Evolutionary conservation across 1,140 invertebrate genomes (phyloP).

Genomic region (Daktulosphaira vitifoliae): DNA sequence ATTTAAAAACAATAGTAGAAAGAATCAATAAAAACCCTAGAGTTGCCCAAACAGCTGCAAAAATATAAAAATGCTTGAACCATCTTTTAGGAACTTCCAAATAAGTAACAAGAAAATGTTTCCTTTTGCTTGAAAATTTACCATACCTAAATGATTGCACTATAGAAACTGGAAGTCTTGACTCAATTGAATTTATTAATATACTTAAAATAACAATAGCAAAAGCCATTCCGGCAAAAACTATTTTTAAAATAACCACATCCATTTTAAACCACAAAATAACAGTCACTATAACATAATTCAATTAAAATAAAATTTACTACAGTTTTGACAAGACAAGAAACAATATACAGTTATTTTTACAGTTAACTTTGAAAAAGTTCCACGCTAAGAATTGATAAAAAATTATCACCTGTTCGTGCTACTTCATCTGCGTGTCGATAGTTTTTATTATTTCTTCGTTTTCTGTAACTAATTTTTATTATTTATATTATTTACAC

Average conservation of each 20-base stretch:
- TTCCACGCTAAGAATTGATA: not conserved
- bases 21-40: slow-evolving; percentile 46
- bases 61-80: slow-evolving; percentile 65
- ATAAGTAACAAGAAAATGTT: slow-evolving; percentile 46
- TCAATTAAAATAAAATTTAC: too few relatives aligned
- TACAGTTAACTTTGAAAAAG: slow-evolving; percentile 20
- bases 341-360: slow-evolving; percentile 18
- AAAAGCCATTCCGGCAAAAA: slow-evolving; percentile 44
- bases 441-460: not conserved
- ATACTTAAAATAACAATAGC: slow-evolving; percentile 48
- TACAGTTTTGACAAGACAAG: too few relatives aligned
- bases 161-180: slow-evolving; percentile 53
- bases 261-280: slow-evolving; percentile 41
- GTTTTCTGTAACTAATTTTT: too few relatives aligned
- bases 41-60: slow-evolving; percentile 50
- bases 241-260: slow-evolving; percentile 48
- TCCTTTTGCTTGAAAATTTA: slow-evolving; percentile 52
- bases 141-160: slow-evolving; percentile 57
- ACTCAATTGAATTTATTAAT: slow-evolving; percentile 53
- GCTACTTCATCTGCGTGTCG: not conserved
- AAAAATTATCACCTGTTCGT: slow-evolving; percentile 26
- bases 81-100: slow-evolving; percentile 62
- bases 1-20: slow-evolving; percentile 46
- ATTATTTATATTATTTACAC: too few relatives aligned
- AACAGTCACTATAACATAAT: too few relatives aligned